A percentile compares a stretch with the other conserved stretches of the same genome.
Conservation (phyloP, 2,797 vertebrate genomes). For the Tragelaphus oryx region DNA sequence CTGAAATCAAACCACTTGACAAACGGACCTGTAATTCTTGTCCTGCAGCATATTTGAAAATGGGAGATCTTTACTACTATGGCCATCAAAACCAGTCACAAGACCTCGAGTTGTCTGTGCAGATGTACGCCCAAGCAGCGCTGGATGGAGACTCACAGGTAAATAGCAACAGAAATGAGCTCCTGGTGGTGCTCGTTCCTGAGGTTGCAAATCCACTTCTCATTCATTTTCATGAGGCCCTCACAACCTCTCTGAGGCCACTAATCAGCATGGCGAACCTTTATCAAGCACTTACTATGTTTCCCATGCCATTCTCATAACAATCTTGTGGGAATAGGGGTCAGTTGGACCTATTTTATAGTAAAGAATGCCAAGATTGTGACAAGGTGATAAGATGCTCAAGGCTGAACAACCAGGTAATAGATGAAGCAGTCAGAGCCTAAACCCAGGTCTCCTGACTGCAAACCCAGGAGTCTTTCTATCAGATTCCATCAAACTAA, state of each 20-base stretch:
- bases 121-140: conserved; percentile 91
- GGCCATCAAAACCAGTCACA: conserved; percentile 81
- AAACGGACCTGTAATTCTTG: not conserved
- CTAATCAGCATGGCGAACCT: rapidly evolving
- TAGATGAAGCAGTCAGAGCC: not conserved
- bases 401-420: not conserved
- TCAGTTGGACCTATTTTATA: not conserved
- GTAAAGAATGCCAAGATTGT: not conserved
- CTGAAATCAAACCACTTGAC: not conserved
- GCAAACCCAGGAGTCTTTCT: not conserved
- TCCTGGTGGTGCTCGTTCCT: not conserved
- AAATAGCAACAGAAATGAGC: conserved; percentile 46
- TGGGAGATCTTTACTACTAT: conserved; percentile 91
- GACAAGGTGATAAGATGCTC: not conserved
- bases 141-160: conserved; percentile 93
- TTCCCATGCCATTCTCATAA: rapidly evolving
- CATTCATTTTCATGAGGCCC: not conserved
- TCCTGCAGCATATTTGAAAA: conserved; percentile 89
- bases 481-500: not conserved
- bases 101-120: conserved; percentile 83
- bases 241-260: not conserved
- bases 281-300: rapidly evolving
- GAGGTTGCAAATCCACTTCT: not conserved
- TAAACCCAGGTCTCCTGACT: not conserved
- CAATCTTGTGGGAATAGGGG: not conserved